A percentile compares a stretch with the other conserved stretches of the same genome.
phyloP scores from a whole-genome alignment of 2,888 invertebrate species.

The Notodonta ziczac region DNA sequence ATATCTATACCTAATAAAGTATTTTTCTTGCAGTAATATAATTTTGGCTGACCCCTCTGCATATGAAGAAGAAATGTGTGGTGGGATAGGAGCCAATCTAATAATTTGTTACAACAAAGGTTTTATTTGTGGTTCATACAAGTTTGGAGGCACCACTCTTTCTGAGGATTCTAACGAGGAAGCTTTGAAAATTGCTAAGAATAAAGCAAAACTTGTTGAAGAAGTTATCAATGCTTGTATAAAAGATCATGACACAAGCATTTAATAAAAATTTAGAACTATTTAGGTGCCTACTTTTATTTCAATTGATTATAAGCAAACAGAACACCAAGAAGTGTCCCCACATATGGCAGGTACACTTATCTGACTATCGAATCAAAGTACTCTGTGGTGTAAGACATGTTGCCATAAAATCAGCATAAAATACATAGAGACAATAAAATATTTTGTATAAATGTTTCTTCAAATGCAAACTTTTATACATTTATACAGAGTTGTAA shows the following conservation, averaged over 20 bases:
- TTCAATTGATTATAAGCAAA: neutral
- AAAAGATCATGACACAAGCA: slow-evolving; percentile 43
- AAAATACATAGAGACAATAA: too few species aligned
- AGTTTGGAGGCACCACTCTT: slow-evolving; percentile 89
- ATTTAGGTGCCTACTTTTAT: neutral
- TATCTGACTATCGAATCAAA: too few species aligned
- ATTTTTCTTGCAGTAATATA: slow-evolving; percentile 82
- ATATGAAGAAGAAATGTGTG: slow-evolving; percentile 92
- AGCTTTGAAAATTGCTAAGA: slow-evolving; percentile 85
- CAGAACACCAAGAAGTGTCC: too few species aligned
- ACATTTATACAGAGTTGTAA: too few species aligned
- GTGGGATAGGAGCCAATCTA: slow-evolving; percentile 84
- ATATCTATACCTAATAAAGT: neutral
- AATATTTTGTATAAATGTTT: too few species aligned
- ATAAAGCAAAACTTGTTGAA: slow-evolving; percentile 81
- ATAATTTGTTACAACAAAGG: slow-evolving; percentile 87
- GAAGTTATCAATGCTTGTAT: slow-evolving; percentile 68
- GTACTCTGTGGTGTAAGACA: too few species aligned
- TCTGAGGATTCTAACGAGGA: slow-evolving; percentile 82
- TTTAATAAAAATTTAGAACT: too few species aligned
- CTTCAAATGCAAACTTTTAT: too few species aligned
- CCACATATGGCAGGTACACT: too few species aligned
- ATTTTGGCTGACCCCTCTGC: slow-evolving; percentile 91
- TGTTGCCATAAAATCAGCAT: too few species aligned
- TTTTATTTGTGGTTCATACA: slow-evolving; percentile 88